A percentile compares a stretch with the other conserved stretches of the same genome.
phyloP scores from a whole-genome alignment of 2,797 vertebrate species.

The Hyperoplus immaculatus region DNA sequence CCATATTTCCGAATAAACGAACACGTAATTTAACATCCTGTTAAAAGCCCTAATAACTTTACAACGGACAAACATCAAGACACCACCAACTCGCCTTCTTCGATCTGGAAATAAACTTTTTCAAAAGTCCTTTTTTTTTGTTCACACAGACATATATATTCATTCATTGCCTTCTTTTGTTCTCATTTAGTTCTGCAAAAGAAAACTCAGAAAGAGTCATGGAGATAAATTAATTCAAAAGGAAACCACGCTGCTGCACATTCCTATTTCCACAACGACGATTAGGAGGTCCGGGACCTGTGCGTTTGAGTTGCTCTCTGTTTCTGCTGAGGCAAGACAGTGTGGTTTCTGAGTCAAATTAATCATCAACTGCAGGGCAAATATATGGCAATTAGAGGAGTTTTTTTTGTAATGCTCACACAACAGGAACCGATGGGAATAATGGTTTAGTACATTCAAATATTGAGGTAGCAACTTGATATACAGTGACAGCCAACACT shows the following conservation, averaged over 20 bases:
- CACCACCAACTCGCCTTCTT: constrained; percentile 1
- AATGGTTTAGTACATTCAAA: constrained; percentile 30
- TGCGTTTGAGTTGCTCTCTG: constrained; percentile 58
- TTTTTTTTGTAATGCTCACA: constrained; percentile 42
- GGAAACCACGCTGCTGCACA: constrained; percentile 20
- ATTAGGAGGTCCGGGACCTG: constrained; percentile 64
- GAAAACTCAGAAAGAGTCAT: constrained; percentile 31
- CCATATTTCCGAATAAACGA: no score
- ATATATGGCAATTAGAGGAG: constrained; percentile 39
- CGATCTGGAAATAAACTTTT: constrained; percentile 47
- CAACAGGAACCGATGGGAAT: constrained; percentile 33
- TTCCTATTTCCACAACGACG: constrained; percentile 51
- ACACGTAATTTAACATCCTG: no score
- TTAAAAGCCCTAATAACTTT: background rate
- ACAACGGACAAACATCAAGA: constrained; percentile 25
- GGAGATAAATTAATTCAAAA: constrained; percentile 59
- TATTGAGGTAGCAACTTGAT: constrained; percentile 27
- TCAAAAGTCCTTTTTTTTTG: constrained; percentile 25
- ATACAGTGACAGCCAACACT: constrained; percentile 12
- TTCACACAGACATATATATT: constrained; percentile 10
- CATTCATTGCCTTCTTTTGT: constrained; percentile 11
- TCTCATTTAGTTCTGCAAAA: constrained; percentile 32
- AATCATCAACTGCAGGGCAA: constrained; percentile 60
- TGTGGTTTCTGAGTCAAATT: constrained; percentile 60
- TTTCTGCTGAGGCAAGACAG: constrained; percentile 68